phyloP scores from a whole-genome alignment of 2,797 vertebrate species.

The Hyperoplus lanceolatus region DNA sequence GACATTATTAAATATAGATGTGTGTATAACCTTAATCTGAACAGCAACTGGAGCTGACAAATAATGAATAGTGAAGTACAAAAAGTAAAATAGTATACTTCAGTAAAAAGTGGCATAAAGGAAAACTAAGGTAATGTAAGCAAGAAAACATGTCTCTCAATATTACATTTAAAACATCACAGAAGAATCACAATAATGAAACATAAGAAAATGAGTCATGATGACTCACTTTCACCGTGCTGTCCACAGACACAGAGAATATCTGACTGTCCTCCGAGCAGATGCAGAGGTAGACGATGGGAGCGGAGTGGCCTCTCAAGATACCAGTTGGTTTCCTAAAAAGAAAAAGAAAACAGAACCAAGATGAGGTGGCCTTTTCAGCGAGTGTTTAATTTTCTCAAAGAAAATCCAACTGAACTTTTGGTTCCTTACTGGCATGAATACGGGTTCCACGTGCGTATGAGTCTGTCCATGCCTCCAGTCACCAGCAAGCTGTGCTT shows the following conservation, averaged over 20 bases:
- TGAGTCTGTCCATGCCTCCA: constrained; percentile 81
- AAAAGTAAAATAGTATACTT: background rate
- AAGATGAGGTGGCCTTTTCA: background rate
- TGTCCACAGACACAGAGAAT: constrained; percentile 82
- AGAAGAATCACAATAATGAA: background rate
- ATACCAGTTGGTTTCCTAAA: constrained; percentile 81
- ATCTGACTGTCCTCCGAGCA: constrained; percentile 83
- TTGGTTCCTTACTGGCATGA: constrained; percentile 72
- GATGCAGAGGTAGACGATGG: constrained; percentile 76
- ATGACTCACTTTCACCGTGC: constrained; percentile 78
- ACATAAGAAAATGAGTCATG: background rate
- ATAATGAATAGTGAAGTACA: background rate
- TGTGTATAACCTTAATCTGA: background rate
- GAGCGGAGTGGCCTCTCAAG: constrained; percentile 84
- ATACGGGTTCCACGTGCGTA: constrained; percentile 87
- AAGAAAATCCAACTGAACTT: background rate
- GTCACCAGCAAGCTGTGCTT: constrained; percentile 83
- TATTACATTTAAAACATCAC: background rate
- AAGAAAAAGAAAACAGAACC: constrained; percentile 27
- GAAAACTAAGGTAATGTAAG: background rate
- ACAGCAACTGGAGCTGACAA: background rate
- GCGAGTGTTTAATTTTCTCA: background rate
- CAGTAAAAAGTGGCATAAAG: background rate
- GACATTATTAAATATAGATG: background rate
- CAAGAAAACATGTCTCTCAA: background rate